These are phyloP conservation scores for Chromis chromis DNA, from an alignment of 2,797 vertebrate genomes.

Conservation along the genomic window DNA sequence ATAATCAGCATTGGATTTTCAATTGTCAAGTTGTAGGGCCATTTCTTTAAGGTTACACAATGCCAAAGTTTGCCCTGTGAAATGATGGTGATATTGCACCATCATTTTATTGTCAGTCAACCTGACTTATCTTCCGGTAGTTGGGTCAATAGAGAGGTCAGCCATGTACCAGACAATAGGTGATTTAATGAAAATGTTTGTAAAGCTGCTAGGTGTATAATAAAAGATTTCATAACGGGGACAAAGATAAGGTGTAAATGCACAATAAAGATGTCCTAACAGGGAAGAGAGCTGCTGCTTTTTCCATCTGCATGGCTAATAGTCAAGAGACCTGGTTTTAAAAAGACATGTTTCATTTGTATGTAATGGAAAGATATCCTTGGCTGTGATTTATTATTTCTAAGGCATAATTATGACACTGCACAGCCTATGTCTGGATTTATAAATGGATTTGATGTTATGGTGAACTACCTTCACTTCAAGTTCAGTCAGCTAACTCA, in stretches of 20 bases:
- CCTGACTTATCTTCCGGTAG: slow-evolving; percentile 6
- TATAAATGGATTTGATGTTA: neutral
- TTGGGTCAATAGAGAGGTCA: slow-evolving; percentile 5
- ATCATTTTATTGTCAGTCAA: neutral
- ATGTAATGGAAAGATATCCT: neutral
- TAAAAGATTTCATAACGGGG: neutral
- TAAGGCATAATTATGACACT: neutral
- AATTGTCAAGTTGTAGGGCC: neutral
- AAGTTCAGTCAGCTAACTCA: neutral
- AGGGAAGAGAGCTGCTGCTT: neutral
- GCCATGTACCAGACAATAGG: slow-evolving; percentile 18
- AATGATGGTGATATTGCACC: neutral
- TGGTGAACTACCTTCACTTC: neutral
- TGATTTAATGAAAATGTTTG: slow-evolving; percentile 23
- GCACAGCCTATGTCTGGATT: neutral
- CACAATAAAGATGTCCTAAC: neutral
- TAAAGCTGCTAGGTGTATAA: slow-evolving; percentile 9
- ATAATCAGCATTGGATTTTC: neutral
- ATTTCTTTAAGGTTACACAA: neutral
- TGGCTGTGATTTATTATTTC: no score
- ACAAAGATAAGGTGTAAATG: neutral
- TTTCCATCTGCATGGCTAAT: no score
- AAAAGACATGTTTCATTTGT: no score
- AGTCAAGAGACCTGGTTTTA: no score
- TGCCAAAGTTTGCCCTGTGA: neutral